phyloP scores from a whole-genome alignment of 2,113 vertebrate genomes.

The Cyprinodon variegatus region DNA sequence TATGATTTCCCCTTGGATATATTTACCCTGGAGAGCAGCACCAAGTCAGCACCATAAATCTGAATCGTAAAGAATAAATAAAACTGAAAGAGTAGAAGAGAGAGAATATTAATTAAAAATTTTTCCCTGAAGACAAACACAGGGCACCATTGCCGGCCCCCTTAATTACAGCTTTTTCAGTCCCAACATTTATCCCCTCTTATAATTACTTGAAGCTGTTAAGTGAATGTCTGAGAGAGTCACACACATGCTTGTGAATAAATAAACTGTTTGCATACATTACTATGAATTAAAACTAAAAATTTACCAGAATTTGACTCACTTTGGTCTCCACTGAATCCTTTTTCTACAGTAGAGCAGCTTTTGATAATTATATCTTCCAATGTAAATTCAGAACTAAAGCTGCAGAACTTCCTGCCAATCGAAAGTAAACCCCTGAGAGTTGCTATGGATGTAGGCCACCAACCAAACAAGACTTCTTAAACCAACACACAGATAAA shows the following conservation, averaged over 20 bases:
- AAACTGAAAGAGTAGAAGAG: constrained; percentile 29
- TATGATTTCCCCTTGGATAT: constrained; percentile 33
- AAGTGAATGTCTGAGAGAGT: constrained; percentile 47
- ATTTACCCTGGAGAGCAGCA: constrained; percentile 41
- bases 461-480: not conserved
- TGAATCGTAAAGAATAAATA: constrained; percentile 8
- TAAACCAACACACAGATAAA: not conserved
- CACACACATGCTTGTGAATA: constrained; percentile 7
- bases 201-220: constrained; percentile 73
- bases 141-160: constrained; percentile 38
- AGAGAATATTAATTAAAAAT: constrained; percentile 75
- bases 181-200: constrained; percentile 67
- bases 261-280: constrained; percentile 40
- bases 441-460: not conserved
- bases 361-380: not conserved
- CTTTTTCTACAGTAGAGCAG: not conserved
- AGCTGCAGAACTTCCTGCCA: not conserved
- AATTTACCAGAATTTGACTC: not conserved
- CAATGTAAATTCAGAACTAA: not conserved
- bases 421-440: not conserved
- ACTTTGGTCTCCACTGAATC: not conserved
- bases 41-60: constrained; percentile 34
- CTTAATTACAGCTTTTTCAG: constrained; percentile 75
- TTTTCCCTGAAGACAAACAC: constrained; percentile 66
- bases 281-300: constrained; percentile 40